These are phyloP conservation scores for Dromiciops gliroides DNA, from an alignment of 2,113 vertebrate genomes.

Conservation along the genomic window DNA sequence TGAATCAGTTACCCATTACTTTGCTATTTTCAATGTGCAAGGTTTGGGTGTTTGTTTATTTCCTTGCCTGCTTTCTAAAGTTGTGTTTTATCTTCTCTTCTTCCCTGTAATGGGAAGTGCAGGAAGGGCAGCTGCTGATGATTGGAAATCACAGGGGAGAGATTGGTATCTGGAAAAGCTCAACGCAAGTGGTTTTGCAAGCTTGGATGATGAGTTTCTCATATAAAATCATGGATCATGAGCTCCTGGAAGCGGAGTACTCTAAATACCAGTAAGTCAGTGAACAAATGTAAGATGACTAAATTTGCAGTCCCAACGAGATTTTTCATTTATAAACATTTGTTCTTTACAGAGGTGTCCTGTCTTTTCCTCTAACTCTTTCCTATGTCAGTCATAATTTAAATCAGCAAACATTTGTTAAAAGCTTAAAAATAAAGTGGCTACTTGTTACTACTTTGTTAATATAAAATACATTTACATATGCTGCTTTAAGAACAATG, in stretches of 20 bases:
- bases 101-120: constrained; percentile 56
- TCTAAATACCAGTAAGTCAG: constrained; percentile 55
- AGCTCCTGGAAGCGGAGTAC: constrained; percentile 54
- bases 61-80: constrained; percentile 17
- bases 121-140: constrained; percentile 78
- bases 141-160: constrained; percentile 69
- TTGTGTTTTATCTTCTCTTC: constrained; percentile 25
- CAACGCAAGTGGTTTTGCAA: constrained; percentile 64
- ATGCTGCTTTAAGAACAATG: background rate
- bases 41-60: constrained; percentile 5
- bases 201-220: constrained; percentile 62
- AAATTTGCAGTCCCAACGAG: constrained; percentile 10
- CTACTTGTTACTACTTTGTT: background rate
- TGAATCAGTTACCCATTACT: background rate
- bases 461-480: background rate
- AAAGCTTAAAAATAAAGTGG: background rate
- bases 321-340: background rate
- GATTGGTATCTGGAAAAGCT: constrained; percentile 68
- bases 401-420: background rate
- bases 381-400: background rate
- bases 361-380: background rate
- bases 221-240: constrained; percentile 70
- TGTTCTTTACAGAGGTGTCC: background rate
- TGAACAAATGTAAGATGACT: constrained; percentile 47
- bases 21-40: constrained; percentile 63